Evolutionary conservation across 2,113 vertebrate species (phyloP).

Genomic region (Peromyscus polionotus): DNA sequence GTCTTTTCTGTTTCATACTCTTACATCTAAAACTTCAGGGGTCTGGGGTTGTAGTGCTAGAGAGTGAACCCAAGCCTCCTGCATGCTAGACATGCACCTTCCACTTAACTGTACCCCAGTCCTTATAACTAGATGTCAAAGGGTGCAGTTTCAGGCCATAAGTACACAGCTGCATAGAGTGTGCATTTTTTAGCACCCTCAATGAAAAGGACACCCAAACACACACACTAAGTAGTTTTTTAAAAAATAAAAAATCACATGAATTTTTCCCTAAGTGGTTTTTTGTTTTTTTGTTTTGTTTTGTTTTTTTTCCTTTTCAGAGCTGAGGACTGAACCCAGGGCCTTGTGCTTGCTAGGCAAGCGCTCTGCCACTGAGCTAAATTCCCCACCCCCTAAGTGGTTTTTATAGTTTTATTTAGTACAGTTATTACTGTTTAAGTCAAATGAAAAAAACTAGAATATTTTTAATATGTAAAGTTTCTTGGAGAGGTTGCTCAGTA

Average conservation of each 20-base stretch:
- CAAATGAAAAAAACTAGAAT: not conserved
- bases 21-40: no score
- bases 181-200: not conserved
- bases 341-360: no score
- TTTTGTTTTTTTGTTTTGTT: no score
- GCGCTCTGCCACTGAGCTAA: no score
- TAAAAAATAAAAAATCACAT: not conserved
- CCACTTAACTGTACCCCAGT: not conserved
- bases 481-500: not conserved
- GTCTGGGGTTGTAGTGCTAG: not conserved
- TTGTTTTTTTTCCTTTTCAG: no score
- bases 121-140: not conserved
- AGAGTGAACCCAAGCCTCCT: not conserved
- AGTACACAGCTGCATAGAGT: not conserved
- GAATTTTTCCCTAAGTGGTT: constrained; percentile 26
- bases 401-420: constrained; percentile 2
- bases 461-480: constrained; percentile 18
- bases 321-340: no score
- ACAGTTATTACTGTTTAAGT: constrained; percentile 10
- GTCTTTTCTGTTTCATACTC: not conserved
- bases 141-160: not conserved
- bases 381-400: not conserved
- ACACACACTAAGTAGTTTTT: not conserved
- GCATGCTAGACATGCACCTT: not conserved
- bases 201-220: not conserved